A percentile compares a stretch with the other conserved stretches of the same genome.
Conservation (phyloP, 2,888 invertebrate species). For the Zelleria hepariella region DNA sequence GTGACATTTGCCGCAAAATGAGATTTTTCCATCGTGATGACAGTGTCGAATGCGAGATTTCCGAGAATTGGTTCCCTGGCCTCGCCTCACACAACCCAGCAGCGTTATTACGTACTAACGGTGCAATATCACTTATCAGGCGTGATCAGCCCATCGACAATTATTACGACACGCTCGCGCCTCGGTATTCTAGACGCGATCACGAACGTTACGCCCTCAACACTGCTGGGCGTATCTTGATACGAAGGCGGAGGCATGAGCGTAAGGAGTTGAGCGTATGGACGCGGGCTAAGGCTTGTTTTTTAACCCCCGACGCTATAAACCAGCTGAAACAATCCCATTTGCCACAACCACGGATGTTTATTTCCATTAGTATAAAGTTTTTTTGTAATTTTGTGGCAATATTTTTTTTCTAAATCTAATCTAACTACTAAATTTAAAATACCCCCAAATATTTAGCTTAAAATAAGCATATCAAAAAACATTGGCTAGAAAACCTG, state of each 20-base stretch:
- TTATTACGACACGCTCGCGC: constrained; percentile 27
- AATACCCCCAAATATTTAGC: no score
- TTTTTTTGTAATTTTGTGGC: background rate
- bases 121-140: background rate
- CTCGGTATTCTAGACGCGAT: constrained; percentile 28
- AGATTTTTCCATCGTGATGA: no score
- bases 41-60: no score
- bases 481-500: no score
- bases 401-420: background rate
- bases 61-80: no score
- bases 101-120: constrained; percentile 2
- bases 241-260: background rate
- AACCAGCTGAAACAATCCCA: background rate
- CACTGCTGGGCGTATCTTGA: constrained; percentile 25
- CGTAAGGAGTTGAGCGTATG: background rate
- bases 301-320: background rate
- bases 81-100: no score
- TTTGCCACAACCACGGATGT: no score
- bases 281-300: background rate
- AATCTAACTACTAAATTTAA: background rate
- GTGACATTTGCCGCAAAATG: no score
- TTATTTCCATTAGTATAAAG: background rate
- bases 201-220: constrained; percentile 43
- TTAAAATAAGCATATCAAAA: no score
- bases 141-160: constrained; percentile 34